Evolutionary conservation across 2,113 vertebrate genomes (phyloP).

Genomic region (Electrona antarctica): DNA sequence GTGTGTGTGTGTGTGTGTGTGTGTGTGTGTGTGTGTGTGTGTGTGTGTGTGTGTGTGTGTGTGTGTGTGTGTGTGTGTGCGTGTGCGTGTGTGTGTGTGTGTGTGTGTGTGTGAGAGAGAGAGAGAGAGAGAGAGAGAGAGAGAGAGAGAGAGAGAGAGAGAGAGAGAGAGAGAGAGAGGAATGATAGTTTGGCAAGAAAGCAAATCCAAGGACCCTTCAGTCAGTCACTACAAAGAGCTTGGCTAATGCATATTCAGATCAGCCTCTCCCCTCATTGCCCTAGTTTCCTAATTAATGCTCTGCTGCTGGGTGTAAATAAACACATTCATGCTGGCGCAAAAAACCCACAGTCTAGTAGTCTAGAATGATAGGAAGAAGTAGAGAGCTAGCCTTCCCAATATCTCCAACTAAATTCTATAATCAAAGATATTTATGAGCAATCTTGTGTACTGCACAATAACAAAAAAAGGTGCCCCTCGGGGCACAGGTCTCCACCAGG

Average conservation of each 20-base stretch:
- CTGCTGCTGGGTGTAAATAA: constrained; percentile 72
- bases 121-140: background rate
- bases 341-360: constrained; percentile 41
- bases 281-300: constrained; percentile 77
- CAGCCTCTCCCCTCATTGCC: constrained; percentile 72
- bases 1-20: constrained; percentile 33
- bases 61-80: no score
- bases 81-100: no score
- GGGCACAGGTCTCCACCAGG: no score
- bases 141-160: constrained; percentile 2
- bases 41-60: no score
- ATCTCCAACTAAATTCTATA: background rate
- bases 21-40: constrained; percentile 17
- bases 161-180: constrained; percentile 41
- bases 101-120: background rate
- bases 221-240: constrained; percentile 63
- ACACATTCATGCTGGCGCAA: constrained; percentile 64
- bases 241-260: constrained; percentile 78
- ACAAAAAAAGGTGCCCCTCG: background rate
- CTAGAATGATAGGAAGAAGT: constrained; percentile 23
- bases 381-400: constrained; percentile 22
- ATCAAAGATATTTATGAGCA: background rate
- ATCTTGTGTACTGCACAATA: background rate
- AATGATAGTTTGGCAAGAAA: constrained; percentile 62
- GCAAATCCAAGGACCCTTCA: constrained; percentile 62